A percentile compares a stretch with the other conserved stretches of the same genome.
phyloP scores from a whole-genome alignment of 2,797 vertebrate species.

The Poecilia wingei region DNA sequence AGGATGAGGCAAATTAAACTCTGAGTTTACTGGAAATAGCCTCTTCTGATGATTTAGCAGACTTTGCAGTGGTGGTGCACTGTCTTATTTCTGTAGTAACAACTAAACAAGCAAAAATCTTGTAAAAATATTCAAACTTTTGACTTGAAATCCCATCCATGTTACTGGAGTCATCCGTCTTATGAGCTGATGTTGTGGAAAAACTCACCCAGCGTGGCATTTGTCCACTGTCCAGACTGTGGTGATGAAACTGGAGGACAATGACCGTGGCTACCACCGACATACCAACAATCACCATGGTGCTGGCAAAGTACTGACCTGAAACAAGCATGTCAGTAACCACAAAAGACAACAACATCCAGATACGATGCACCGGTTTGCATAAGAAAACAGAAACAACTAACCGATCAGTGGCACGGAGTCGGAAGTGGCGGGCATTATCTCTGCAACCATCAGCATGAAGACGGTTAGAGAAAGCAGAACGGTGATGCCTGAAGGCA shows the following conservation, averaged over 20 bases:
- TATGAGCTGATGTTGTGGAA: background rate
- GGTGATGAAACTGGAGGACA: conserved; percentile 85
- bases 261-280: conserved; percentile 86
- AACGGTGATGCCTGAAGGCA: conserved; percentile 81
- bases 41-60: background rate
- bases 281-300: conserved; percentile 87
- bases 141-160: background rate
- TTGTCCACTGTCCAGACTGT: conserved; percentile 77
- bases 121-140: no score
- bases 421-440: conserved; percentile 85
- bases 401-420: conserved; percentile 83
- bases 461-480: conserved; percentile 84
- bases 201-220: conserved; percentile 84
- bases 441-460: conserved; percentile 87
- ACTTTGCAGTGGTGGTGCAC: background rate
- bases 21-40: background rate
- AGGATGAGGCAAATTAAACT: background rate
- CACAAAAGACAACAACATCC: background rate
- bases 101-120: no score
- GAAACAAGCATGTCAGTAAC: conserved; percentile 8
- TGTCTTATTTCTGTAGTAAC: background rate
- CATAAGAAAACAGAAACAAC: conserved; percentile 22
- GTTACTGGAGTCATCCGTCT: background rate
- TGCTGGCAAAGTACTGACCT: conserved; percentile 88
- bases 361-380: background rate